A percentile compares a stretch with the other conserved stretches of the same genome.
phyloP scores from a whole-genome alignment of 2,888 invertebrate genomes.

The Tortricodes alternella region DNA sequence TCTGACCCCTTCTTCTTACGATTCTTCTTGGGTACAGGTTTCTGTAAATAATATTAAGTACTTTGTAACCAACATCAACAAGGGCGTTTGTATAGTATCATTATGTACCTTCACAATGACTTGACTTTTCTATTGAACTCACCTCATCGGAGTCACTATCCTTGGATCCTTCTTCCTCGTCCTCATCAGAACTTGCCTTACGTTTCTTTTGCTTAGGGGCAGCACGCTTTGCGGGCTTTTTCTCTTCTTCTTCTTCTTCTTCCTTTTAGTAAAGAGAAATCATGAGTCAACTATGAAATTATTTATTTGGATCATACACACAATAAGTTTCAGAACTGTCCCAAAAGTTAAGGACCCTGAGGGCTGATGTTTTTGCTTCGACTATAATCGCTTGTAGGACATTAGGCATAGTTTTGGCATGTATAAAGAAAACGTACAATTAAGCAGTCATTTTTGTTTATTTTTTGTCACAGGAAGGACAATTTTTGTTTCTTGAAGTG shows the following conservation, averaged over 20 bases:
- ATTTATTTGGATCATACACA: no score
- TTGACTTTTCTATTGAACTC: not conserved
- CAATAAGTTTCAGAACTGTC: no score
- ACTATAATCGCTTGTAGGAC: no score
- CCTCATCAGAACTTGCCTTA: conserved; percentile 44
- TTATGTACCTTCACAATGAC: not conserved
- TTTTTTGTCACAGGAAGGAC: no score
- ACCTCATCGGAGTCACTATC: conserved; percentile 52
- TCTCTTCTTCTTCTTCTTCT: conserved; percentile 77
- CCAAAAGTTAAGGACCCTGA: no score
- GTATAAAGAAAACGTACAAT: no score
- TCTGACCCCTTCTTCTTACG: conserved; percentile 85
- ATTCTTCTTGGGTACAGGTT: conserved; percentile 72
- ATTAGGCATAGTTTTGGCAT: no score
- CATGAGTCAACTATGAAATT: not conserved
- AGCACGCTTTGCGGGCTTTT: conserved; percentile 81
- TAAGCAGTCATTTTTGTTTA: no score
- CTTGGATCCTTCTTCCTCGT: conserved; percentile 47
- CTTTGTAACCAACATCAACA: no score
- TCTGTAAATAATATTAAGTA: conserved; percentile 44
- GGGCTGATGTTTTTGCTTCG: no score
- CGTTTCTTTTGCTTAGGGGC: conserved; percentile 61
- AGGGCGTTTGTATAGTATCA: no score
- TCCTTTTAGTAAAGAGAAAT: conserved; percentile 38
- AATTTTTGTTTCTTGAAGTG: no score